phyloP scores from a whole-genome alignment of 2,113 vertebrate species.

The Varanus komodoensis region DNA sequence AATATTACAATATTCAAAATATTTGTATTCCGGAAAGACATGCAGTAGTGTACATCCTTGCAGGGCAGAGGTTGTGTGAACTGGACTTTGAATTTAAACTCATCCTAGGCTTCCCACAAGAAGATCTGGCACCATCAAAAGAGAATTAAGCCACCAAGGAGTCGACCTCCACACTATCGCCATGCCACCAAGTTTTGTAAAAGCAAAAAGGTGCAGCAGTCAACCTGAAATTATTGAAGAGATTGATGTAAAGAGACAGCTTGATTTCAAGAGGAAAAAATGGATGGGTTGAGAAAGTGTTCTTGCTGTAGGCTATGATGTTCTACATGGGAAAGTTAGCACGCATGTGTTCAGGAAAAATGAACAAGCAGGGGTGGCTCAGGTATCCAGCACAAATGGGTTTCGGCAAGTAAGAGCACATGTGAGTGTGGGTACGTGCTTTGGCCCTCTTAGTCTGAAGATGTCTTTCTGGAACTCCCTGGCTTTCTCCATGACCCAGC shows the following conservation, averaged over 20 bases:
- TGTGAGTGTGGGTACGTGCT: no score
- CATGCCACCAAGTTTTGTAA: background rate
- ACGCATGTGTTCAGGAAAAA: background rate
- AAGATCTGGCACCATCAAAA: background rate
- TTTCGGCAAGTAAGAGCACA: no score
- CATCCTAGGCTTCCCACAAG: background rate
- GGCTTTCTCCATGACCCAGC: no score
- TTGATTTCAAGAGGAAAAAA: constrained; percentile 17
- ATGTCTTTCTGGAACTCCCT: no score
- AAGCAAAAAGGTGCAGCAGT: constrained; percentile 9
- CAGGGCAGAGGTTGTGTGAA: no score
- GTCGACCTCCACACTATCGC: background rate
- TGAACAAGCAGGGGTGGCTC: background rate
- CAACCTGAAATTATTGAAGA: constrained; percentile 7
- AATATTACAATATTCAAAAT: no score
- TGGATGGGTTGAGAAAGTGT: background rate
- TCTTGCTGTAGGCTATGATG: background rate
- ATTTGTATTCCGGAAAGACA: background rate
- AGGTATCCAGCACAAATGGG: background rate
- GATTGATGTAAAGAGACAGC: background rate
- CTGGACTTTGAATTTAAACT: background rate
- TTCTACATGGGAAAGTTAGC: background rate
- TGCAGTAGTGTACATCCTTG: background rate
- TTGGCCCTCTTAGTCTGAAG: no score
- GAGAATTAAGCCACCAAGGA: no score